Base-by-base conservation (phyloP, 2,113 vertebrate genomes). In the Poeciliopsis prolifica region DNA sequence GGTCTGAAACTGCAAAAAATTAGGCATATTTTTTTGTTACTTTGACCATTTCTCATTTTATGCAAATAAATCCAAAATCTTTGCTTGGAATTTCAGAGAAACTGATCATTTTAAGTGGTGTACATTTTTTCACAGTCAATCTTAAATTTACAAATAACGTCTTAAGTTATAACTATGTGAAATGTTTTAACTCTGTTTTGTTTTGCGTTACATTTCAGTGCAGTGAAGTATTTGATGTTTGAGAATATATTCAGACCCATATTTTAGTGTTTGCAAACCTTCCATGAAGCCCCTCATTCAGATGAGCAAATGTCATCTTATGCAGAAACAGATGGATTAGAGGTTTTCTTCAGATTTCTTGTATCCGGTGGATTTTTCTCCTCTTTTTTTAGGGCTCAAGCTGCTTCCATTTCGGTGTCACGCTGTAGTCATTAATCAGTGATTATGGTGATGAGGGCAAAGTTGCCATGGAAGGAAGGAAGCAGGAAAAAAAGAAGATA, bases 391-490 rank as follows among this genome's bases (percentile, higher is more conserved):
- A 48, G 26, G 54, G 44, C 26, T 44, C 29, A 70, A 64, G 44
- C n/a, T 31, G 26, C 37, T 68, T 75, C 61, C 58, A 77, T 37
- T 66, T 69, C 19, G 14, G 28, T 40, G 8, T 33, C 51, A 15
- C n/a, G 2, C 42, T 63, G 19, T 10, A 65, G 30, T 42, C 42
- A 80, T 75, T 71, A 65, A 76, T 76, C 72, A 76, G 70, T 28
- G 28, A 54, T 58, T 61, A 68, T 67, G 65, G 61, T 13, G 40
- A 78, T 75, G 75, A 84, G 79, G 44, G 26, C 14, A 33, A 80
- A 72, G 65, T 74, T 61, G 58, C 10, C 14, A 22, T 19, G 31
- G 31, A 74, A 68, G 26, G 12, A 17, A 40, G 7, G 64, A 67
- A n/a, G 7, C 17, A 42, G 48, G 15, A n/a, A 17, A 42, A 10